Evolutionary conservation across 2,113 vertebrate species (phyloP).

Genomic region (Chelonoidis abingdonii): DNA sequence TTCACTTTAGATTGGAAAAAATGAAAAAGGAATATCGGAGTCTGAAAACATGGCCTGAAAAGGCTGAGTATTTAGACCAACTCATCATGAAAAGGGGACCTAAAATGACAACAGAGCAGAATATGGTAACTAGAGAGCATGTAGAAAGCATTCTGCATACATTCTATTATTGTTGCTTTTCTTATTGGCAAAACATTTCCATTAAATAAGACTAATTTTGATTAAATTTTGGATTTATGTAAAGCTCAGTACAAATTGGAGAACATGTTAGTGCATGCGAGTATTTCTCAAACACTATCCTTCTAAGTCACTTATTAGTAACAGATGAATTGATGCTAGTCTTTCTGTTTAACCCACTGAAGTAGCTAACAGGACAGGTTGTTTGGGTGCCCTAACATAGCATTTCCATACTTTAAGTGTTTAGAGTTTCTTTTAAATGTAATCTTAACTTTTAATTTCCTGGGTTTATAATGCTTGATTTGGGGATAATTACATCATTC

Average conservation of each 20-base stretch:
- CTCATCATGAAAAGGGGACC: not conserved
- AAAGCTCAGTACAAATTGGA: not conserved
- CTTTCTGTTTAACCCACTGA: not conserved
- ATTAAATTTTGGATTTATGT: not conserved
- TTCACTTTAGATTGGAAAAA: conserved; percentile 62
- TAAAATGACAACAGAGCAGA: not conserved
- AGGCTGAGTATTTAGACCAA: conserved; percentile 49
- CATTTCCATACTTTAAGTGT: not conserved
- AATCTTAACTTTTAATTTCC: not conserved
- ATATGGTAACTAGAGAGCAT: conserved; percentile 30
- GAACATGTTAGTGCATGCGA: not conserved
- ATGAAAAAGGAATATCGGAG: conserved; percentile 69
- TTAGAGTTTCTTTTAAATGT: not conserved
- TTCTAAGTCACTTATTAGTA: not conserved
- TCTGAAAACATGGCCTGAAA: conserved; percentile 65
- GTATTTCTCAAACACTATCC: not conserved
- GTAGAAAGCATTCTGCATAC: not conserved
- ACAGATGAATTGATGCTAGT: not conserved
- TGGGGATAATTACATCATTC: not conserved
- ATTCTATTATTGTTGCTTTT: not conserved
- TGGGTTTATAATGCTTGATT: not conserved
- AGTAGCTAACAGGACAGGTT: not conserved
- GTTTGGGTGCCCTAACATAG: not conserved
- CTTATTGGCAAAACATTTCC: not conserved
- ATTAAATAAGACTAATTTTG: not conserved